These are phyloP conservation scores for Thamnaconus septentrionalis DNA, from an alignment of 2,113 vertebrate genomes.

Conservation along the genomic window DNA sequence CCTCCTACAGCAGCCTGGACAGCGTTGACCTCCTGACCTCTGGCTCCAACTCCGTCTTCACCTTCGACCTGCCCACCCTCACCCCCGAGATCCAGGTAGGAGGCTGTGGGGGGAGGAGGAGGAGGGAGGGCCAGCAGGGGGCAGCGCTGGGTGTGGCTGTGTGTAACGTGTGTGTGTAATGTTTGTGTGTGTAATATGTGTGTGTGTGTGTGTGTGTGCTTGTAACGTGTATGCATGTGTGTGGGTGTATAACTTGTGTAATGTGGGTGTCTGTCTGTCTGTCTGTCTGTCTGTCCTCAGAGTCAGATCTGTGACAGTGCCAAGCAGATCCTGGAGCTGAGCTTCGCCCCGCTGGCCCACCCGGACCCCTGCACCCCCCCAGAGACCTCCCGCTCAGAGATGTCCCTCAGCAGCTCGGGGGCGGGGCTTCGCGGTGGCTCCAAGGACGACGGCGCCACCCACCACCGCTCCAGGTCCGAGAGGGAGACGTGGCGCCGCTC, in stretches of 20 bases:
- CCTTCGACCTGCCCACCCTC: constrained; percentile 88
- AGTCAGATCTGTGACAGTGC: constrained; percentile 83
- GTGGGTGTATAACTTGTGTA: not conserved
- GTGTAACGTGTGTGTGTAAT: too few relatives aligned
- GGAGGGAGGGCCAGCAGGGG: not conserved
- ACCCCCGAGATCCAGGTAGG: constrained; percentile 84
- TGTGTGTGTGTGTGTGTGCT: constrained; percentile 22
- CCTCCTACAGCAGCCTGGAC: constrained; percentile 95
- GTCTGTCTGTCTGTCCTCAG: constrained; percentile 40
- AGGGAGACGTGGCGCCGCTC: constrained; percentile 44
- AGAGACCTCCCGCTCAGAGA: constrained; percentile 47
- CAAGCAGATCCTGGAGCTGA: constrained; percentile 81
- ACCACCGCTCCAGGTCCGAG: constrained; percentile 27
- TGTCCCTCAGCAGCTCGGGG: constrained; percentile 25
- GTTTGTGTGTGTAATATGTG: not conserved
- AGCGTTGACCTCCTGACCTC: constrained; percentile 89
- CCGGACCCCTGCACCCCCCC: constrained; percentile 54
- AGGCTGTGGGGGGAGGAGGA: too few relatives aligned
- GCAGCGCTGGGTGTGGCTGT: too few relatives aligned
- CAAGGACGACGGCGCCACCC: constrained; percentile 26
- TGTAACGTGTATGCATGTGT: too few relatives aligned
- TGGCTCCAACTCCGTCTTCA: constrained; percentile 83
- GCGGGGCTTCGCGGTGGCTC: constrained; percentile 18
- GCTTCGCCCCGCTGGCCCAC: constrained; percentile 80
- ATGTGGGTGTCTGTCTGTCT: constrained; percentile 2